These are phyloP conservation scores for Drosophila ohnishii DNA, from an alignment of 1,140 invertebrate species.

Conservation along the genomic window DNA sequence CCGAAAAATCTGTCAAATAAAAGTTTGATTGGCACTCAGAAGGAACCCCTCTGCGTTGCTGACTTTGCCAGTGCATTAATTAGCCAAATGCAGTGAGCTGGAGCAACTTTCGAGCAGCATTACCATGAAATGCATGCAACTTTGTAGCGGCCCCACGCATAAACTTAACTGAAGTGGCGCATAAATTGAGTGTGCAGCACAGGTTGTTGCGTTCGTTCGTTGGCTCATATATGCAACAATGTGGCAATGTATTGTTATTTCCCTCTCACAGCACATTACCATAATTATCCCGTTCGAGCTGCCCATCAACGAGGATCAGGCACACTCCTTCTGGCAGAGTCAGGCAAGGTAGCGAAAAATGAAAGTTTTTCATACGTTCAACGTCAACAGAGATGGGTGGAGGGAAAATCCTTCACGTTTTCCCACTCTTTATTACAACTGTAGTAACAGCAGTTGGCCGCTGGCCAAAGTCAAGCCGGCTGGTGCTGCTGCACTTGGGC, in stretches of 20 bases:
- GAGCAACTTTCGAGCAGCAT: conserved; percentile 63
- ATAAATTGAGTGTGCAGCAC: conserved; percentile 38
- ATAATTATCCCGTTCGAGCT: conserved; percentile 39
- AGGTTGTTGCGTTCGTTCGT: conserved; percentile 1
- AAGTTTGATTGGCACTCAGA: conserved; percentile 61
- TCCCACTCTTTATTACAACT: not conserved
- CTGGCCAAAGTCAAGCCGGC: conserved; percentile 44
- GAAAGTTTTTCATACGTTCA: conserved; percentile 61
- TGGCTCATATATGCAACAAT: conserved; percentile 23
- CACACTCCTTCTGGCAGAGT: conserved; percentile 14
- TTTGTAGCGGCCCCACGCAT: conserved; percentile 42
- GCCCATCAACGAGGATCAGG: conserved; percentile 14
- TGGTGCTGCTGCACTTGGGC: conserved; percentile 59
- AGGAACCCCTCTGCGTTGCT: not conserved
- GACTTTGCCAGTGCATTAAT: conserved; percentile 62
- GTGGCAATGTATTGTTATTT: conserved; percentile 29
- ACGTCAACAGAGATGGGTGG: conserved; percentile 2
- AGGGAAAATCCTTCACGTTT: conserved; percentile 5
- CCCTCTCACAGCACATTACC: conserved; percentile 11
- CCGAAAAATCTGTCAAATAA: conserved; percentile 48
- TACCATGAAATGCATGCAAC: conserved; percentile 68
- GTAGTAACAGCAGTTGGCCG: conserved; percentile 32
- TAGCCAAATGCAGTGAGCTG: conserved; percentile 59
- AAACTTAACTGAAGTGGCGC: conserved; percentile 36
- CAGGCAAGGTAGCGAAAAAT: conserved; percentile 28